Evolutionary conservation across 2,888 invertebrate genomes (phyloP).

Genomic region (Oconnorella tubifera): DNA sequence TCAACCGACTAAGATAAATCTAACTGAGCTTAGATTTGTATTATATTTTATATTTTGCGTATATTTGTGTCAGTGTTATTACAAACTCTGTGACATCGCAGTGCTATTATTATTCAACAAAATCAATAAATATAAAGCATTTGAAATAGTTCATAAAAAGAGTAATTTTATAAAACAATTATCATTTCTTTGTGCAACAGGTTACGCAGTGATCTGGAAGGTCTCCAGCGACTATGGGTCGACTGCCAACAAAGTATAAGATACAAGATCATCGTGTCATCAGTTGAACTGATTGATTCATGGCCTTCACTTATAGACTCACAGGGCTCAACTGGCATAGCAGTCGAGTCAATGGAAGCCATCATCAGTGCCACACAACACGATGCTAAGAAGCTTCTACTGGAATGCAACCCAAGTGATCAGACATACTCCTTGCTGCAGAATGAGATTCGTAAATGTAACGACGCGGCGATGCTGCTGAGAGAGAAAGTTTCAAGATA

Average conservation of each 20-base stretch:
- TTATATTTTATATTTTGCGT: too few species aligned
- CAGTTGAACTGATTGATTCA: constrained; percentile 6
- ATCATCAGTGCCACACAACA: neutral
- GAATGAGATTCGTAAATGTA: constrained; percentile 4
- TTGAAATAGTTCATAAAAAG: too few species aligned
- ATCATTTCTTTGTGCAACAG: too few species aligned
- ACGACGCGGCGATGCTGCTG: neutral
- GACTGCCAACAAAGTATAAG: constrained; percentile 16
- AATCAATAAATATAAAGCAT: too few species aligned
- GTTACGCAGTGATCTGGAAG: too few species aligned
- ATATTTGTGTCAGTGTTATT: too few species aligned
- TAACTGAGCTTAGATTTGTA: too few species aligned
- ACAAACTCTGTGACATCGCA: too few species aligned
- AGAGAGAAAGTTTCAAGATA: too few species aligned
- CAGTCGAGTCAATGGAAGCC: neutral
- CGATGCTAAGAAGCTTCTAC: neutral
- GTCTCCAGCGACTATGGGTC: constrained; percentile 8
- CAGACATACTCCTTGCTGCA: neutral
- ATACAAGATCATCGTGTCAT: constrained; percentile 13
- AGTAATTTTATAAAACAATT: too few species aligned
- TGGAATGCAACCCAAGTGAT: constrained; percentile 6
- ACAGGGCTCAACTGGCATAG: neutral
- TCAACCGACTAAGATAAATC: too few species aligned
- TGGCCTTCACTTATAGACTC: neutral
- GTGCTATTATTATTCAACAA: too few species aligned